Evolutionary conservation across 2,797 vertebrate species (phyloP).

Genomic region (Onychomys leucogaster): DNA sequence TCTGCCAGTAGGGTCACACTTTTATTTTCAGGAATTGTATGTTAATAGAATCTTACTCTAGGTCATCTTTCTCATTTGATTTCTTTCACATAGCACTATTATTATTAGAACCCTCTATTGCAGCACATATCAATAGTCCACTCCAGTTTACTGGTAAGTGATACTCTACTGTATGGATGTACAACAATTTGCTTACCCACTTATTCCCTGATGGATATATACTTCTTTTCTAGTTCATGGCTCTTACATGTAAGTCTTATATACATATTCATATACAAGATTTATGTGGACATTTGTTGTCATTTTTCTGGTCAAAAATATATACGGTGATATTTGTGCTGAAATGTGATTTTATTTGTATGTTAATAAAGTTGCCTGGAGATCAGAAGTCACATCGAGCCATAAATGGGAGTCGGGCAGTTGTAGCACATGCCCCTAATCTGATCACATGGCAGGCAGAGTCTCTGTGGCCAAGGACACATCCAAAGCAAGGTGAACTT

Average conservation of each 20-base stretch:
- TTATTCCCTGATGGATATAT: background rate
- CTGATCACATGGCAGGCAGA: too few relatives aligned
- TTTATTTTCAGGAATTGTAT: background rate
- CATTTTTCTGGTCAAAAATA: too few relatives aligned
- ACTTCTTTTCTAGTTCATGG: background rate
- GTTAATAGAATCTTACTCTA: background rate
- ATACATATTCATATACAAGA: background rate
- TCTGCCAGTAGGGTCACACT: background rate
- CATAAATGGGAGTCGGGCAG: too few relatives aligned
- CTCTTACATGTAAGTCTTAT: background rate
- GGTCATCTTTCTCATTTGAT: background rate
- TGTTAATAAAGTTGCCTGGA: too few relatives aligned
- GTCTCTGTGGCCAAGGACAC: too few relatives aligned
- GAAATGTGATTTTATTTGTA: too few relatives aligned
- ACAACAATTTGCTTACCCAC: background rate
- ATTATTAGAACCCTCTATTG: background rate
- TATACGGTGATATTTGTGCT: too few relatives aligned
- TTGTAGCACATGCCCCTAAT: too few relatives aligned
- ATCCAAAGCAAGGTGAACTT: too few relatives aligned
- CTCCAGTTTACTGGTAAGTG: background rate
- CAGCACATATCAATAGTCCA: background rate
- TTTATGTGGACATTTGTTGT: background rate
- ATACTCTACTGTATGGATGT: background rate
- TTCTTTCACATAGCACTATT: background rate
- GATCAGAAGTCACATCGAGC: too few relatives aligned